Evolutionary conservation across 2,113 vertebrate genomes (phyloP), one percentile per base, ranked within the genome.

Genomic region (Toxotes chatareus): DNA sequence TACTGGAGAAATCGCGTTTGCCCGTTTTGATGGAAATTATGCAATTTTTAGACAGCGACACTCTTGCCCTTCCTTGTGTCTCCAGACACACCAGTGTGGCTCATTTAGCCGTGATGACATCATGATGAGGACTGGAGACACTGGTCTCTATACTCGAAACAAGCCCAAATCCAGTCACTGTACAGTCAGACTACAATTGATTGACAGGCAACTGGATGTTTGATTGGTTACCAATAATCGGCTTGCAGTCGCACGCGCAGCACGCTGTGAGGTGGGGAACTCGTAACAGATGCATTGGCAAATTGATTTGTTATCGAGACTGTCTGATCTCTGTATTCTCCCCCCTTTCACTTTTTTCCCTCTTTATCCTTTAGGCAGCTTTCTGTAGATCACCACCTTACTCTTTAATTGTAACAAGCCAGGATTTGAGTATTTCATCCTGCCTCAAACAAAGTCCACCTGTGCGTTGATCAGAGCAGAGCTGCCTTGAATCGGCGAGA

Each of bases 251-350:
- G 60, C 77, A 78, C 73, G 83, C 80, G 73, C 66, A 10, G 70
- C 53, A 31, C 8, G 42, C 56, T 59, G 66, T 12, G 78, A 83
- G 75, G 82, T 85, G 80, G 60, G 73, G 53, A 84, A 82, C 38
- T 77, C 64, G 68, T 82, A 82, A 79, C 80, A 77, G 81, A 91
- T 69, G 83, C 79, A 55, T 81, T 57, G 79, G 86, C 63, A 87
- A 84, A 91, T 90, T 91, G 86, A 92, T 92, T 92, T 91, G 87
- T 89, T 86, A 91, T 91, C 73, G 88, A 89, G 64, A 65, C 79
- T 79, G 89, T 87, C 86, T 89, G 83, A 91, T 82, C 74, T 62
- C 66, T 59, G 55, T 76, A 81, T 83, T 40, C 12, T 17, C 14
- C 12, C n/a, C 14, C 51, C 80, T 79, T 83, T 78, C 83, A 80